Base-by-base conservation (phyloP, 2,888 invertebrate genomes). In the Microctonus brassicae region DNA sequence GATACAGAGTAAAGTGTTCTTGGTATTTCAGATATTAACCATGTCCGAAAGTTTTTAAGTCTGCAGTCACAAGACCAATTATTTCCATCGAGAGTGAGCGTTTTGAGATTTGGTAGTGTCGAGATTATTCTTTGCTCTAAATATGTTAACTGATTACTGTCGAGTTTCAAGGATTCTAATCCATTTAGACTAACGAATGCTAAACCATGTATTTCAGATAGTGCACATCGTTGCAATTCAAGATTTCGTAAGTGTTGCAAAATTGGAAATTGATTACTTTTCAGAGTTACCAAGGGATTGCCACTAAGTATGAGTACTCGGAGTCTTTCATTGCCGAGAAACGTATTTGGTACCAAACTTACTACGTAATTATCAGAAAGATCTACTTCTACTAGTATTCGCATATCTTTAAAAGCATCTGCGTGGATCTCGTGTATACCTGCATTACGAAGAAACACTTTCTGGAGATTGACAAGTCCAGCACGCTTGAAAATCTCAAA, bases 1-100 rank as follows among this genome's bases (percentile, higher is more conserved):
- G 94, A 91, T 76, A 93, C 91, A 11, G 94, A 93, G 74, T 93
- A 93, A 66, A 97, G 89, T 80, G 94, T 95, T 80, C 93, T 93
- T 65, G 92, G 90, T 4, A 42, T 34, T 2, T 78, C 76, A 1
- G 79, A 76, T 66, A 95, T 90, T 84, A 95, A 93, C 95, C 96
- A 96, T 79, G 92, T 92, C 72, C 96, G 92, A 80, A 97, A 95
- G 72, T 93, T 93, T 65, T 95, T 91, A 72, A 97, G 88, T 76
- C 94, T 92, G 87, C 97, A 97, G 86, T 97, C 96, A 86, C 97
- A 97, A 82, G 91, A 91, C 97, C 97, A 97, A 5, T 94, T 95
- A 87, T 97, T 97, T 34, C 94, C 94, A 76, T 95, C 94, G 66
- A 97, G 87, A 11, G 93, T 91, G 36, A 97, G 89, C 1, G 95